A percentile compares a stretch with the other conserved stretches of the same genome.
These are phyloP conservation scores for Chaenocephalus aceratus DNA, from an alignment of 2,113 vertebrate genomes.

Conservation along the genomic window DNA sequence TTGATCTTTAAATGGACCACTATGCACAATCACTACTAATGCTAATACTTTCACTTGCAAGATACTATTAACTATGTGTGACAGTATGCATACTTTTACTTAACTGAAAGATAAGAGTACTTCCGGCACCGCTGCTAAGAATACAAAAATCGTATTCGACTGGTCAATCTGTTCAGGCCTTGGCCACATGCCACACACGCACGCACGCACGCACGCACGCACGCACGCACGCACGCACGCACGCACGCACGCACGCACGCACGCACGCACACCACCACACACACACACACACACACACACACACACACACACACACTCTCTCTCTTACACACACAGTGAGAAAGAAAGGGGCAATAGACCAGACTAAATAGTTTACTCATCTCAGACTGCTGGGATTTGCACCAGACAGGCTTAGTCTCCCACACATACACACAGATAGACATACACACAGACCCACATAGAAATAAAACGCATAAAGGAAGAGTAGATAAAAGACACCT, in stretches of 20 bases:
- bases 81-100: not conserved
- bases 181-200: not conserved
- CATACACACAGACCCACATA: not conserved
- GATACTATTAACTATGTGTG: not conserved
- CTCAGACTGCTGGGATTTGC: slow-evolving; percentile 58
- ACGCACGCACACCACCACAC: no score
- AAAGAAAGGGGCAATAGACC: slow-evolving; percentile 8
- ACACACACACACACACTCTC: no score
- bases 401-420: slow-evolving; percentile 32
- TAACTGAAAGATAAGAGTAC: not conserved
- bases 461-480: not conserved
- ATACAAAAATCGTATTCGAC: not conserved
- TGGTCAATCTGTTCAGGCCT: not conserved
- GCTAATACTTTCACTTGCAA: not conserved
- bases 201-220: not conserved
- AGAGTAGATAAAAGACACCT: not conserved
- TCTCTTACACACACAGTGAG: slow-evolving; percentile 19
- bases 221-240: not conserved
- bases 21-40: not conserved
- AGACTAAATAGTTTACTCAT: slow-evolving; percentile 79
- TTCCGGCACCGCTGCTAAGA: not conserved
- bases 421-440: not conserved
- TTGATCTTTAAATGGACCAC: not conserved
- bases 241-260: no score
- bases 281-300: no score